Evolutionary conservation across 2,888 invertebrate species (phyloP).

Genomic region (Tromatobia lineatoria): DNA sequence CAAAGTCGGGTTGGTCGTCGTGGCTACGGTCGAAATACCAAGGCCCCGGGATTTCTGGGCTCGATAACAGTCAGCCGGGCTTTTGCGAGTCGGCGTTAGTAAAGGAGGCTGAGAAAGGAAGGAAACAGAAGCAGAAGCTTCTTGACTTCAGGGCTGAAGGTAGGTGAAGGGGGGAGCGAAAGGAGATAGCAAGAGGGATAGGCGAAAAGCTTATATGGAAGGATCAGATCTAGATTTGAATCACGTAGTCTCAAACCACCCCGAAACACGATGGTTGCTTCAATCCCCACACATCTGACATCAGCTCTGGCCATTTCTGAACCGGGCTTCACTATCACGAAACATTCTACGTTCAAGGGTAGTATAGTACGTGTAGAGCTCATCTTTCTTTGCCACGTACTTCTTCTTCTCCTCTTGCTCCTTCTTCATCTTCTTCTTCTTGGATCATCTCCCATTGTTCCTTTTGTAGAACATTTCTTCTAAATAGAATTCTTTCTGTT

Average conservation of each 20-base stretch:
- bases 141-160: neutral
- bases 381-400: conserved; percentile 36
- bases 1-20: conserved; percentile 42
- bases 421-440: conserved; percentile 41
- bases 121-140: conserved; percentile 31
- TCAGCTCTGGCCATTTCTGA: conserved; percentile 23
- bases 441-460: conserved; percentile 31
- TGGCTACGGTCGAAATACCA: conserved; percentile 72
- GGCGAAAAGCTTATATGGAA: conserved; percentile 73
- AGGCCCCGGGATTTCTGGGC: conserved; percentile 75
- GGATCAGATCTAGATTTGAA: conserved; percentile 84
- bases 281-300: conserved; percentile 47
- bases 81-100: neutral
- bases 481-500: conserved; percentile 44
- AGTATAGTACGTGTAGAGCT: neutral
- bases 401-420: conserved; percentile 22
- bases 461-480: conserved; percentile 18
- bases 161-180: neutral
- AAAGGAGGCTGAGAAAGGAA: conserved; percentile 42
- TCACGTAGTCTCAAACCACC: conserved; percentile 79
- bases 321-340: neutral
- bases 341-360: conserved; percentile 13
- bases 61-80: conserved; percentile 75
- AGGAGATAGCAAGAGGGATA: conserved; percentile 43
- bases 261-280: conserved; percentile 48